phyloP scores from a whole-genome alignment of 2,797 vertebrate genomes.

The Argentina silus region DNA sequence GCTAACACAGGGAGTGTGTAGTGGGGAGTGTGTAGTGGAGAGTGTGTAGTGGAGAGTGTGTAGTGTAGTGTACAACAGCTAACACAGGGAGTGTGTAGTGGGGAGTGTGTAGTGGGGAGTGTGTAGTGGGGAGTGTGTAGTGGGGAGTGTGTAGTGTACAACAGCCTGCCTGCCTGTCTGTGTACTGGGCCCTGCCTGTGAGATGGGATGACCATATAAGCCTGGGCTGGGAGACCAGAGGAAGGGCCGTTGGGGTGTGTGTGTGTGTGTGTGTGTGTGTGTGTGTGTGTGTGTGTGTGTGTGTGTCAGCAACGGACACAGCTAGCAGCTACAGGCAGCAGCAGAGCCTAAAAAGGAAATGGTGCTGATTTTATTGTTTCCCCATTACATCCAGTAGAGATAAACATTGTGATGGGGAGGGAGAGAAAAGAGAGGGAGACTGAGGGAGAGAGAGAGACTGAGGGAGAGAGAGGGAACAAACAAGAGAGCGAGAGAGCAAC shows the following conservation, averaged over 20 bases:
- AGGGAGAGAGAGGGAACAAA: background rate
- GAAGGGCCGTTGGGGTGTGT: background rate
- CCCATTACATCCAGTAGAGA: conserved; percentile 3
- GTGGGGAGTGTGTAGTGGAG: no score
- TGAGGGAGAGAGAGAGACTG: background rate
- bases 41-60: no score
- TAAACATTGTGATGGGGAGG: background rate
- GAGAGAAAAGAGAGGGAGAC: background rate
- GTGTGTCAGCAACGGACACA: background rate
- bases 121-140: no score
- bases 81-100: no score
- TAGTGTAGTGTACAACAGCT: no score
- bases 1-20: no score
- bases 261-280: background rate
- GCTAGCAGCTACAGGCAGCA: background rate
- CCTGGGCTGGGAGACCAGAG: background rate
- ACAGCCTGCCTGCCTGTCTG: background rate
- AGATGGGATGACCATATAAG: conserved; percentile 15
- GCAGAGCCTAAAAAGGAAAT: conserved; percentile 18
- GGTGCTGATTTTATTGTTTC: conserved; percentile 14
- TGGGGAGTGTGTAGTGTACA: no score
- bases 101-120: no score
- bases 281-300: background rate
- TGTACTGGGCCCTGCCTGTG: background rate
- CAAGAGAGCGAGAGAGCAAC: background rate